Evolutionary conservation across 2,888 invertebrate species (phyloP), one percentile per base, ranked within the genome.

Genomic region (Brachycybe producta): DNA sequence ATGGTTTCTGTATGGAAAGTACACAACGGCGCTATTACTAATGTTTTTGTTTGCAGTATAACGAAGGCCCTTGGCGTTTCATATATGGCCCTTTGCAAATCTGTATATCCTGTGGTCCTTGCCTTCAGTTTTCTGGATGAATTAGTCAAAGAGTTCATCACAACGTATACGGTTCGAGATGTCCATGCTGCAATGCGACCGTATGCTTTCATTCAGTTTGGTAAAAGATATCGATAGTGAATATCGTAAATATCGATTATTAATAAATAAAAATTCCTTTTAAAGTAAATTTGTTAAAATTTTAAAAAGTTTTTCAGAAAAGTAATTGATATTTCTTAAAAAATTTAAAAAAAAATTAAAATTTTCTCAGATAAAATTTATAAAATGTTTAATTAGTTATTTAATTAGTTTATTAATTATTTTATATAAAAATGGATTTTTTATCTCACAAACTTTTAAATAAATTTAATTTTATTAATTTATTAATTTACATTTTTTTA

Each of bases 71-170:
- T 65, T 24, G 66, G 65, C 40, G 61, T 69, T 26, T 61, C 66
- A 1, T 66, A 65, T 54, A 58, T 70, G 51, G 67, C 65, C 2
- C 57, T 68, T 49, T 66, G 66, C 58, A 67, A 68, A 51, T 58
- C 59, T 1, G 60, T 62, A 5, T 70, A 69, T 55, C 68, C 70
- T 8, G 56, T 64, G 30, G 66, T 69, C 1, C 59, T 70, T 42
- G 69, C 69, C 1, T 68, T 68, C 58, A 67, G 69, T 52, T 71
- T 68, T 58, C 60, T 71, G 11, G 64, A 67, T 53, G 70, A 71
- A 56, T 57, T 70, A 19, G 63, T 64, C 61, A 65, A 62, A 55
- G 69, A 70, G 55, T 71, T 71, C 50, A 60, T 66, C 27, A 57
- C 61, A 17, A 60, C 59, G 28, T 70, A 67, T 60, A 65, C 65